These are phyloP conservation scores for Microctenopoma stevenorrisi DNA, from an alignment of 2,797 vertebrate genomes.

Conservation along the genomic window DNA sequence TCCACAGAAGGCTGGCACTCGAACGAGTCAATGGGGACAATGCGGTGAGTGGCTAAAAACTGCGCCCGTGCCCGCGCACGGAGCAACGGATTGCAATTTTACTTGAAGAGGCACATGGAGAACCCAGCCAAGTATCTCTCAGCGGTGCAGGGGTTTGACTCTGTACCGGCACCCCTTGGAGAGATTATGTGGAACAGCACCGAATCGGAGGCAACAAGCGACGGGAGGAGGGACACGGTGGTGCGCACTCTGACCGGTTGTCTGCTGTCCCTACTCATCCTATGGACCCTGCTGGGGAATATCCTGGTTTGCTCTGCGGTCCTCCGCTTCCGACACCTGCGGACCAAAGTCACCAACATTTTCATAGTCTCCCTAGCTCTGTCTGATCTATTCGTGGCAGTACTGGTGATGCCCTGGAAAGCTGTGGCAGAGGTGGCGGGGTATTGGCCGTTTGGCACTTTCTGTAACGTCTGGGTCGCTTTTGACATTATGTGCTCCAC, in stretches of 20 bases:
- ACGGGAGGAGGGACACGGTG: constrained; percentile 68
- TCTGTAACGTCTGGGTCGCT: constrained; percentile 95
- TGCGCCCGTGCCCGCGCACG: constrained; percentile 51
- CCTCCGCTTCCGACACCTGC: constrained; percentile 89
- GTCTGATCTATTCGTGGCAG: constrained; percentile 93
- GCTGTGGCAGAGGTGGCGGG: constrained; percentile 93
- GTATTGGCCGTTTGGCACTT: constrained; percentile 95
- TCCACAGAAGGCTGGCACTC: constrained; percentile 42
- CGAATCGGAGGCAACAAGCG: constrained; percentile 67
- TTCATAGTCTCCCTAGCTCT: constrained; percentile 95
- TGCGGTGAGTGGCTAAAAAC: constrained; percentile 52
- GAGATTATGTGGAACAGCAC: constrained; percentile 83
- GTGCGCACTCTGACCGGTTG: constrained; percentile 86
- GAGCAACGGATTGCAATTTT: constrained; percentile 64
- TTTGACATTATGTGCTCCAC: constrained; percentile 99
- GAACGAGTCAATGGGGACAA: constrained; percentile 47
- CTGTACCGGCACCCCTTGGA: constrained; percentile 66
- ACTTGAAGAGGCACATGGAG: constrained; percentile 78
- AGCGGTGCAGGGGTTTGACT: constrained; percentile 70
- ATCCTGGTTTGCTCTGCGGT: constrained; percentile 92
- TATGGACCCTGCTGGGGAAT: constrained; percentile 94
- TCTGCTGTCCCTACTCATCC: constrained; percentile 89
- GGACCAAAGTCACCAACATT: constrained; percentile 92
- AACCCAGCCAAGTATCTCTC: constrained; percentile 80
- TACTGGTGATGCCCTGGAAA: constrained; percentile 98